These are phyloP conservation scores for Mactra quadrangularis DNA, from an alignment of 1,140 invertebrate genomes.

Conservation along the genomic window DNA sequence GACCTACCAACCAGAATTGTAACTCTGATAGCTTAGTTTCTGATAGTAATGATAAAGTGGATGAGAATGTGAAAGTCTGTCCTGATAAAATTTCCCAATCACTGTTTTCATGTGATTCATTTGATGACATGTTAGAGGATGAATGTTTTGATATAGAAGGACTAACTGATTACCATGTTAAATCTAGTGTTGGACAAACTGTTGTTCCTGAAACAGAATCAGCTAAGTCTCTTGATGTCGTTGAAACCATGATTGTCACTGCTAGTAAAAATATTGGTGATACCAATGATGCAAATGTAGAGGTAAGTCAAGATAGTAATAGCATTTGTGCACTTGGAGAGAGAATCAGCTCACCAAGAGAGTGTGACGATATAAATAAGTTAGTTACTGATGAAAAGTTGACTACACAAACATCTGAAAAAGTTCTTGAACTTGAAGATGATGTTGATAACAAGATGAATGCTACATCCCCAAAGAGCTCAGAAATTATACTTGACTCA, in stretches of 20 bases:
- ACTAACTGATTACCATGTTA: background rate
- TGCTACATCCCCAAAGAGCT: too few species aligned
- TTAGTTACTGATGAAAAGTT: too few species aligned
- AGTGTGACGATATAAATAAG: too few species aligned
- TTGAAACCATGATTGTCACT: too few species aligned
- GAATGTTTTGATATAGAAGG: slow-evolving; percentile 36
- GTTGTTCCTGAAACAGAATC: background rate
- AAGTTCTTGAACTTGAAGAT: too few species aligned
- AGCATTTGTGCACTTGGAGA: background rate
- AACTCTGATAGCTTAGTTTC: too few species aligned
- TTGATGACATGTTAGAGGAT: slow-evolving; percentile 39
- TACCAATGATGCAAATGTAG: background rate
- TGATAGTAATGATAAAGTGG: background rate
- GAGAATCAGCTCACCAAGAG: too few species aligned
- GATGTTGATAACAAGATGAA: too few species aligned
- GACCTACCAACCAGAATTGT: too few species aligned
- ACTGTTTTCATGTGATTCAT: slow-evolving; percentile 50
- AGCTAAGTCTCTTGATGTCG: background rate
- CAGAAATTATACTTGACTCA: too few species aligned
- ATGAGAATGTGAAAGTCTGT: background rate
- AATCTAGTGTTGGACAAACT: background rate
- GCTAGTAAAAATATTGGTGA: background rate
- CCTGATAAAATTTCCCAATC: too few species aligned
- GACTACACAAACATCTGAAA: too few species aligned
- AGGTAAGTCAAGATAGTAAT: background rate